These are phyloP conservation scores for Doryteuthis pealeii DNA, from an alignment of 1,140 invertebrate genomes.

Conservation along the genomic window DNA sequence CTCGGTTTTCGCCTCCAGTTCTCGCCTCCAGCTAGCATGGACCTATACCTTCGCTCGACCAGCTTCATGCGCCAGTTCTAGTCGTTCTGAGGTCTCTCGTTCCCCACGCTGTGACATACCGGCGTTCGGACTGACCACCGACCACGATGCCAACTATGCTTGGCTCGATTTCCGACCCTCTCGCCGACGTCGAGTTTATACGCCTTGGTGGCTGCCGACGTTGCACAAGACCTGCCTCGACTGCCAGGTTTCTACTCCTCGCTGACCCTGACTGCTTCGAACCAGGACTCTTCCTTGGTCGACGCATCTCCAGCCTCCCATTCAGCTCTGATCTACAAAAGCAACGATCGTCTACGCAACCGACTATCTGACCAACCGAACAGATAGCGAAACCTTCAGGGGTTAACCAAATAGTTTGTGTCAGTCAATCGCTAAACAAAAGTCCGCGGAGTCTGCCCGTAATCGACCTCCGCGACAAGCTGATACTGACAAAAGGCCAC, in stretches of 20 bases:
- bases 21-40: too few relatives aligned
- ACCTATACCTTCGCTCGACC: too few relatives aligned
- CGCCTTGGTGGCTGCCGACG: constrained; percentile 17
- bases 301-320: neutral
- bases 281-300: neutral
- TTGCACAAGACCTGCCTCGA: constrained; percentile 2
- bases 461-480: too few relatives aligned
- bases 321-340: neutral
- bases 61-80: too few relatives aligned
- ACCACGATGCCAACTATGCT: too few relatives aligned
- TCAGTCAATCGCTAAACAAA: neutral
- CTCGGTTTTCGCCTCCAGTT: too few relatives aligned
- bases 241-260: neutral
- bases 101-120: too few relatives aligned
- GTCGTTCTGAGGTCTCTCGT: too few relatives aligned
- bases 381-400: neutral
- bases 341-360: neutral
- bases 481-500: too few relatives aligned
- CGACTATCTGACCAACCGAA: neutral
- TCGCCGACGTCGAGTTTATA: neutral
- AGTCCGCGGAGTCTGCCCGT: too few relatives aligned
- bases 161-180: too few relatives aligned
- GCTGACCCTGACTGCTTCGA: neutral
- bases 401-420: neutral
- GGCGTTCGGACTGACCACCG: too few relatives aligned